phyloP scores from a whole-genome alignment of 2,797 vertebrate species.

The Pangasius krempfi region DNA sequence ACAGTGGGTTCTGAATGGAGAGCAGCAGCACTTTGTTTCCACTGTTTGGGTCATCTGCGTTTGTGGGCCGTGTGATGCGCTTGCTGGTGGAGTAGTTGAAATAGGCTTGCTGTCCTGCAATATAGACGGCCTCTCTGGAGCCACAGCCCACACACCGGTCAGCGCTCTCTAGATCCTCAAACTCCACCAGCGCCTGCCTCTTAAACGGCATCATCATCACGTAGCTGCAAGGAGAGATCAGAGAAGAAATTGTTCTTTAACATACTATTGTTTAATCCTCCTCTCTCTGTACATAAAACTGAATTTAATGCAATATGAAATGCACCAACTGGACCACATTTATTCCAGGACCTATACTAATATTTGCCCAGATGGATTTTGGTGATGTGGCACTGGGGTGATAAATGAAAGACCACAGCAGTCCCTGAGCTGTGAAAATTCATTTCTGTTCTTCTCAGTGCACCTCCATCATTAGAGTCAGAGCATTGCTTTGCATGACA shows the following conservation, averaged over 20 bases:
- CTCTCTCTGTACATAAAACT: not conserved
- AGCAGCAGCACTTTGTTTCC: slow-evolving; percentile 96
- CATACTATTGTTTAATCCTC: not conserved
- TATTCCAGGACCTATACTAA: not conserved
- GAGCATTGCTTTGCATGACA: not conserved
- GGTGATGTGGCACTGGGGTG: not conserved
- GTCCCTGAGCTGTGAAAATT: not conserved
- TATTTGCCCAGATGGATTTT: slow-evolving; percentile 29
- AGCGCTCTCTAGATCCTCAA: slow-evolving; percentile 87
- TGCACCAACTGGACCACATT: slow-evolving; percentile 7
- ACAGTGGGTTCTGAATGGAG: slow-evolving; percentile 98
- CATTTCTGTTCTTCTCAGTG: not conserved
- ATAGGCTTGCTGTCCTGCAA: slow-evolving; percentile 94
- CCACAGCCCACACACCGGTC: slow-evolving; percentile 91
- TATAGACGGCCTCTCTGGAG: slow-evolving; percentile 87
- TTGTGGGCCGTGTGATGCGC: slow-evolving; percentile 93
- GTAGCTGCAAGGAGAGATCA: slow-evolving; percentile 76
- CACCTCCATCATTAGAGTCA: not conserved
- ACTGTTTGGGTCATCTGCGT: slow-evolving; percentile 92
- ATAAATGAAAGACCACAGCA: slow-evolving; percentile 17
- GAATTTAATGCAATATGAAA: not conserved
- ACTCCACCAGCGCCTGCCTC: slow-evolving; percentile 95
- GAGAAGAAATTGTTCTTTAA: not conserved
- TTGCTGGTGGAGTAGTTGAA: slow-evolving; percentile 98
- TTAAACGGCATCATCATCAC: slow-evolving; percentile 99